Conservation (phyloP, 2,888 invertebrate species). For the Tipula unca region DNA sequence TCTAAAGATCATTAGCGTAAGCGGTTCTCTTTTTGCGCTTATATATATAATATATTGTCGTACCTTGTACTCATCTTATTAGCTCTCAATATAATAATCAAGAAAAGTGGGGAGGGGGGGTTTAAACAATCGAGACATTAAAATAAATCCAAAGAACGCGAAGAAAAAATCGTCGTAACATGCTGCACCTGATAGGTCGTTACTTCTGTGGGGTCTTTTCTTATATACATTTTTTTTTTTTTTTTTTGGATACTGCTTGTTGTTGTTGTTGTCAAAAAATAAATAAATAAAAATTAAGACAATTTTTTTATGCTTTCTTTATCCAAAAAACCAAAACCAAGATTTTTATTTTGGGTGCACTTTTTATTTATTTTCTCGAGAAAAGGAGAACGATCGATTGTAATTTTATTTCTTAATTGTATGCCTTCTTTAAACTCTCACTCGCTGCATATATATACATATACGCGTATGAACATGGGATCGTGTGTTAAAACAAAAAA, state of each 20-base stretch:
- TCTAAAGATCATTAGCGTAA: background rate
- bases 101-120: background rate
- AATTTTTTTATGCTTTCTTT: slow-evolving; percentile 14
- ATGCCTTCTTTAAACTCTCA: background rate
- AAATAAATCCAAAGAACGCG: background rate
- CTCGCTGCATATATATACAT: background rate
- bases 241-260: no score
- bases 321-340: background rate
- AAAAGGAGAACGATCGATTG: background rate
- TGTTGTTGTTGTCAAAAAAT: background rate
- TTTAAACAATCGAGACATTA: background rate
- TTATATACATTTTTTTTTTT: background rate
- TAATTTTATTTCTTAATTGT: background rate
- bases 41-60: no score
- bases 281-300: slow-evolving; percentile 17
- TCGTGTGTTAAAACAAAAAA: background rate
- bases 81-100: background rate
- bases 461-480: background rate
- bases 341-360: background rate
- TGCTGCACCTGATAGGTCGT: slow-evolving; percentile 18
- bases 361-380: background rate
- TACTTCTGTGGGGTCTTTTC: slow-evolving; percentile 18
- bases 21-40: background rate
- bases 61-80: background rate
- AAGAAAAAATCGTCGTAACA: slow-evolving; percentile 4